Evolutionary conservation across 1,140 invertebrate genomes (phyloP), one percentile per base, ranked within the genome.

Genomic region (Sitobion miscanthi): DNA sequence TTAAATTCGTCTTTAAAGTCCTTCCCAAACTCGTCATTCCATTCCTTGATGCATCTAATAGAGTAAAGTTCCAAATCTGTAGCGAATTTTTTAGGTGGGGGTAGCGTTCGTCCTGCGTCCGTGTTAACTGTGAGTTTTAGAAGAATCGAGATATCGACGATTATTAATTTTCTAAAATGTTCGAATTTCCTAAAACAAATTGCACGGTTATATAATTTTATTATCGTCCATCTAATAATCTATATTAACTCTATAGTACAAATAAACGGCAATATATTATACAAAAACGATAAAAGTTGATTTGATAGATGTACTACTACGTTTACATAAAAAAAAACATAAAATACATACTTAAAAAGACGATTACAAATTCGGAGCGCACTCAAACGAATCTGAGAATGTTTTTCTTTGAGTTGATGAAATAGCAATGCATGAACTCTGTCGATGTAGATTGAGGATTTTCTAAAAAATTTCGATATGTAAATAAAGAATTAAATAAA

Each of bases 351-450:
- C 95, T 94, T 95, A 94, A 97, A 97, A 8, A 97, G 94, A 94
- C 96, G 95, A 94, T 96, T 95, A 85, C 96, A 95, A 52, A 96
- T 95, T 86, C 95, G 95, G 94, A 96, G 95, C 8, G 96, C 94
- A 90, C 95, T 96, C n/a, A 95, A 95, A 54, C 96, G 95, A 62
- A 96, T 95, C 95, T 97, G 96, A 25, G 96, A 95, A 95, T 97
- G 96, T 5, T 96, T 95, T 94, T 96, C 95, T 57, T 95, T 94
- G 25, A 97, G 94, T 85, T 96, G 95, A 45, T 95, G 95, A 94
- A 95, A 95, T 45, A 96, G 77, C 42, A 96, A 93, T 52, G 95
- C 94, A 94, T 95, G 96, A 11, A 95, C 95, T 94, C 95, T 94
- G 86, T 95, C 95, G 6, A 96, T 94, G 94, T 96, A 95, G 14